Base-by-base conservation (phyloP, 2,113 vertebrate genomes). In the Seriola quinqueradiata region DNA sequence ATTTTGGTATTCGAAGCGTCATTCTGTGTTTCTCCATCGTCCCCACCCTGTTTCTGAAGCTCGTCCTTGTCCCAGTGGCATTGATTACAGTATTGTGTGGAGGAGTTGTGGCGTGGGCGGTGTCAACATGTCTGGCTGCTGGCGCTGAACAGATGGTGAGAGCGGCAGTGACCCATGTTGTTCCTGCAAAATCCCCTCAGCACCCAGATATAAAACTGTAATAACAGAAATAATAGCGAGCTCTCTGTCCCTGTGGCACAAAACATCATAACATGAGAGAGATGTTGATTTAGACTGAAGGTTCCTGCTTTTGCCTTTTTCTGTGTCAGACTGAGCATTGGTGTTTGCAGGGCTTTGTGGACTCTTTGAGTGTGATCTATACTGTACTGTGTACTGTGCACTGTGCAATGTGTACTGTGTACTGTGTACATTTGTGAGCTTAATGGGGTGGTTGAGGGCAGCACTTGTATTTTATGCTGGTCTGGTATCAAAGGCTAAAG, bases 71-170 rank as follows among this genome's bases (percentile, higher is more conserved):
- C 42, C 70, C 65, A 38, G 40, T 36, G 16, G 48, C 80, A 42
- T 25, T 73, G 83, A 78, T 84, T 67, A 52, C 67, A 65, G 75
- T 23, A 28, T 58, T 65, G 10, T 75, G 81, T 79, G 73, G 71
- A 80, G 55, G 52, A 83, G 59, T 11, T 4, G 75, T 25, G 40
- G 42, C 64, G 14, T 1, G 16, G 66, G 81, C 0, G 4, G 60
- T 68, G 81, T 86, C 66, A 57, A 52, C 82, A 46, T 44, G 84
- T 82, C 77, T 77, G 82, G 48, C 77, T 81, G 79, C 73, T 65
- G 74, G 36, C 44, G 65, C 69, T 64, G 65, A 89, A 77, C 92
- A 92, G 90, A 93, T 91, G 92, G 87, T 50, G 28, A 58, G 38
- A 73, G 61, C 46, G 10, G 81, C 87, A 34, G 42, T 63, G 61